These are phyloP conservation scores for Cryptomyrus ogoouensis DNA, from an alignment of 2,113 vertebrate genomes.

Conservation along the genomic window DNA sequence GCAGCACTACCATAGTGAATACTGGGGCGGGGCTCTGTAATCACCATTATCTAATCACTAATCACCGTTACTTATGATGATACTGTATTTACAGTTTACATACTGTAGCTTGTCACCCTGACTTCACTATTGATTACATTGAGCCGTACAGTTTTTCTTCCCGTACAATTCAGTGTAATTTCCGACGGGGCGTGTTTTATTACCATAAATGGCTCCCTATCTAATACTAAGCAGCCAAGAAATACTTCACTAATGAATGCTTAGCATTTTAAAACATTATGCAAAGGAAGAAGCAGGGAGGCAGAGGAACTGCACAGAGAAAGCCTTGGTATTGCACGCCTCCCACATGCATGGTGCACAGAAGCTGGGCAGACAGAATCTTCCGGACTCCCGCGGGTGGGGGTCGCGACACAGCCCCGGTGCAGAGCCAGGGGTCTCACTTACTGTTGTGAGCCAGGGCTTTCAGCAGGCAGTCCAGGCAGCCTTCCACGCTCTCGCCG, in stretches of 20 bases:
- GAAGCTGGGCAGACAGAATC: neutral
- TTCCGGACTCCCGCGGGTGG: neutral
- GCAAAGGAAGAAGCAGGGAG: neutral
- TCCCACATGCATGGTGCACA: neutral
- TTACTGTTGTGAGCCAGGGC: conserved; percentile 89
- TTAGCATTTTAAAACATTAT: conserved; percentile 14
- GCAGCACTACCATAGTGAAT: neutral
- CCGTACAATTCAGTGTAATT: neutral
- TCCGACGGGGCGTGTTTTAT: neutral
- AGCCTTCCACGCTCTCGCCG: conserved; percentile 79
- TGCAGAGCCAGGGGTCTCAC: conserved; percentile 41
- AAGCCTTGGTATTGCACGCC: neutral
- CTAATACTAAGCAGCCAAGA: neutral
- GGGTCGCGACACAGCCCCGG: conserved; percentile 22
- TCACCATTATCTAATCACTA: neutral
- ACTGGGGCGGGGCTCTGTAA: neutral
- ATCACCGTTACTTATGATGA: neutral
- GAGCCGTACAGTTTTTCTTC: neutral
- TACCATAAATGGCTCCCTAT: neutral
- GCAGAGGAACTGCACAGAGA: neutral
- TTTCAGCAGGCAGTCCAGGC: conserved; percentile 90
- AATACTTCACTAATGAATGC: neutral
- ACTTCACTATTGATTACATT: neutral
- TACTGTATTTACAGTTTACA: neutral
- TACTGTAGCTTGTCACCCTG: neutral